Evolutionary conservation across 1,140 invertebrate genomes (phyloP).

Genomic region (Rhagoletis zephyria): DNA sequence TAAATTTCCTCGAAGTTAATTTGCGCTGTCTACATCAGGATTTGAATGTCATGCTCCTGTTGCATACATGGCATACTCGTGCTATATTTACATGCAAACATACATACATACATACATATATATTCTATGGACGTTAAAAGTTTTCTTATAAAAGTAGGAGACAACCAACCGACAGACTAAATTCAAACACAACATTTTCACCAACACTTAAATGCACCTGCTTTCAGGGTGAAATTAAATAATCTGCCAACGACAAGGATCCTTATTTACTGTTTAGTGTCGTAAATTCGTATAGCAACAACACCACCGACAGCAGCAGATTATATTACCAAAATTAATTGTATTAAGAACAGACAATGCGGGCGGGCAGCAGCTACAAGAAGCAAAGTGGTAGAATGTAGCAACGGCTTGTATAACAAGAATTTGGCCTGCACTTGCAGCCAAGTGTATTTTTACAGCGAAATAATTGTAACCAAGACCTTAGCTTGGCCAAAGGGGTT

Average conservation of each 20-base stretch:
- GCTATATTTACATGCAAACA: neutral
- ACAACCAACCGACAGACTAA: neutral
- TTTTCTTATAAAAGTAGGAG: neutral
- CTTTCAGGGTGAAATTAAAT: constrained; percentile 35
- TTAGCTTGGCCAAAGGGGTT: neutral
- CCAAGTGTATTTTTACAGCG: neutral
- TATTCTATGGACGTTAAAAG: too few relatives aligned
- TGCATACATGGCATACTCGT: neutral
- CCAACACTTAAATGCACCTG: constrained; percentile 29
- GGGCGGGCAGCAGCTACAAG: neutral
- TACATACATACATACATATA: neutral
- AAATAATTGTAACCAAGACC: neutral
- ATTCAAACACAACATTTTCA: neutral
- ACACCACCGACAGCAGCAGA: neutral
- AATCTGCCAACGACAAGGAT: neutral
- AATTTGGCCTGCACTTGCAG: neutral
- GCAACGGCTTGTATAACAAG: constrained; percentile 40
- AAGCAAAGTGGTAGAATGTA: neutral
- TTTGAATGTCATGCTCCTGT: neutral
- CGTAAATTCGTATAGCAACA: constrained; percentile 4
- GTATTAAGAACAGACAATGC: constrained; percentile 48
- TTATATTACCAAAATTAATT: constrained; percentile 55
- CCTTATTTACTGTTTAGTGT: constrained; percentile 10
- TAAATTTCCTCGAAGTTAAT: neutral
- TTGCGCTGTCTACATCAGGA: neutral